Percentiles rank a stretch among this genome's conserved stretches.
These are phyloP conservation scores for Leptobrachium leishanense DNA, from an alignment of 2,113 vertebrate genomes.

Conservation along the genomic window DNA sequence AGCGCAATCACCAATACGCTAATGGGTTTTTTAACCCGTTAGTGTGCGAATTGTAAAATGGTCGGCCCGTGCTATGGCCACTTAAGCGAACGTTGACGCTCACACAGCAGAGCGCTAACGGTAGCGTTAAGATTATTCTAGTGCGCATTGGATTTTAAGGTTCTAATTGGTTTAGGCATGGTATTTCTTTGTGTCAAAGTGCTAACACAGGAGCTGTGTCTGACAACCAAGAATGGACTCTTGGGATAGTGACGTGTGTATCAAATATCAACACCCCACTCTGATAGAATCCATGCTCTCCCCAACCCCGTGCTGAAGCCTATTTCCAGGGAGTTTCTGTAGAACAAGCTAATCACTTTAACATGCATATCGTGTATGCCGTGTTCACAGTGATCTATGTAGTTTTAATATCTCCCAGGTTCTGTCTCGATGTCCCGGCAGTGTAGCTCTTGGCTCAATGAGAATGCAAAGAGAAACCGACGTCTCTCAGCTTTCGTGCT, in stretches of 20 bases:
- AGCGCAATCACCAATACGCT: too few relatives aligned
- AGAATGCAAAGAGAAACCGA: background rate
- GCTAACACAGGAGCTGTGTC: background rate
- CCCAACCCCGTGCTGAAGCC: background rate
- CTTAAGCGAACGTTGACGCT: too few relatives aligned
- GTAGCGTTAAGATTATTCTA: too few relatives aligned
- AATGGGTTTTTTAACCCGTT: too few relatives aligned
- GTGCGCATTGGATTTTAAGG: too few relatives aligned
- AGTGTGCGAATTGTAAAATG: too few relatives aligned
- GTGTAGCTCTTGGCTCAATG: background rate
- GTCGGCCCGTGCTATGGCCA: too few relatives aligned
- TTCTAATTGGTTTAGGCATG: background rate
- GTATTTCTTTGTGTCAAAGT: background rate
- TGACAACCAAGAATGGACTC: background rate
- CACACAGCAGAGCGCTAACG: too few relatives aligned
- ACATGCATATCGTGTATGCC: slow-evolving; percentile 19
- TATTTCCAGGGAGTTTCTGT: slow-evolving; percentile 1
- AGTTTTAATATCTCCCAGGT: slow-evolving; percentile 22
- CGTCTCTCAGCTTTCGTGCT: background rate
- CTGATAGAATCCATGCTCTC: background rate
- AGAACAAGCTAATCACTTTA: background rate
- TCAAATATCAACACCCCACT: background rate
- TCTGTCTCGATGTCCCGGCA: background rate
- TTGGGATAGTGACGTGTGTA: background rate
- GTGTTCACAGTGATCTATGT: slow-evolving; percentile 16